Conservation (phyloP, 2,113 vertebrate genomes). For the Eudyptes chrysolophus region DNA sequence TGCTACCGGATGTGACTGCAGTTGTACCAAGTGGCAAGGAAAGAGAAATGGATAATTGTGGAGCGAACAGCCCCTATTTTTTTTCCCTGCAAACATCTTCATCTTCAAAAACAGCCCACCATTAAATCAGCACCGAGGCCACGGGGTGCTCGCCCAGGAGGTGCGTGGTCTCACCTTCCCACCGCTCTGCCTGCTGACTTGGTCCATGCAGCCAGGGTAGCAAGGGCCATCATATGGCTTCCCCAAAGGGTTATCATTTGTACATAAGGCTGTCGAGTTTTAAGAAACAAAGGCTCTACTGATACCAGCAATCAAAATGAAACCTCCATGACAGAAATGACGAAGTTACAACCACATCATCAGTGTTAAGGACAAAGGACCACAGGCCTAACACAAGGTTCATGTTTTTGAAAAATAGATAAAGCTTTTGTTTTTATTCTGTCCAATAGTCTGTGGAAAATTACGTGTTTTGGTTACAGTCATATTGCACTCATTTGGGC, state of each 20-base stretch:
- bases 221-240: not conserved
- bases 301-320: not conserved
- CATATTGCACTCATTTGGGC: not conserved
- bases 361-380: not conserved
- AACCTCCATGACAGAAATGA: not conserved
- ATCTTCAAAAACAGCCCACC: not conserved
- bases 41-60: not conserved
- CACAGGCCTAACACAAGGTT: not conserved
- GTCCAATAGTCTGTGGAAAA: not conserved
- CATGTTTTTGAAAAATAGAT: not conserved
- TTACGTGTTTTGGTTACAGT: not conserved
- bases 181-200: not conserved
- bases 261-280: not conserved
- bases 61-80: not conserved
- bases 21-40: not conserved
- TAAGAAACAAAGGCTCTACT: not conserved
- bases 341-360: not conserved
- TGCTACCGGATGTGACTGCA: not conserved
- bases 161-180: not conserved
- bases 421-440: not conserved
- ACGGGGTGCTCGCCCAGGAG: accelerated
- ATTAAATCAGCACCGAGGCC: not conserved
- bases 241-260: not conserved
- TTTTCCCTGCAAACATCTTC: not conserved
- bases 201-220: not conserved